Conservation (phyloP, 1,140 invertebrate genomes). For the Cecropterus lyciades region DNA sequence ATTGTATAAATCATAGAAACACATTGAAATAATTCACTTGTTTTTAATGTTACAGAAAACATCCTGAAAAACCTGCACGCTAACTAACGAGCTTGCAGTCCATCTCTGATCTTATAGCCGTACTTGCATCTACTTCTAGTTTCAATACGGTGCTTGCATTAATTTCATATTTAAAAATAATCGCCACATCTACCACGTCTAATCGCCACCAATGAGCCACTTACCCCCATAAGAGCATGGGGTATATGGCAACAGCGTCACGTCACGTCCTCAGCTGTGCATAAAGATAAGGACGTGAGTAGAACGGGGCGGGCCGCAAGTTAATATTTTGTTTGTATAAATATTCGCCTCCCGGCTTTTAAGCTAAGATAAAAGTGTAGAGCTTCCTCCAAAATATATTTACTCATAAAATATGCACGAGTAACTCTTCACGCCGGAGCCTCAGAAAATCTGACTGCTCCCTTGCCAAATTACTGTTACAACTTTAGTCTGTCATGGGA, state of each 20-base stretch:
- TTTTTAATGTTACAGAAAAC: too few relatives aligned
- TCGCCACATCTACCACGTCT: background rate
- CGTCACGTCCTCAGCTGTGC: slow-evolving; percentile 18
- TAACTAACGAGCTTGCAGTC: too few relatives aligned
- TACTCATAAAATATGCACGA: slow-evolving; percentile 39
- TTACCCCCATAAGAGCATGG: background rate
- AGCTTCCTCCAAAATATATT: slow-evolving; percentile 35
- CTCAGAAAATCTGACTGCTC: slow-evolving; percentile 27
- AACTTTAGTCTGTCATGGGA: slow-evolving; percentile 11
- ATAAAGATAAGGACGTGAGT: slow-evolving; percentile 12
- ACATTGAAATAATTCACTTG: too few relatives aligned
- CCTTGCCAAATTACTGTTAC: slow-evolving; percentile 27
- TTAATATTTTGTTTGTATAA: slow-evolving; percentile 28
- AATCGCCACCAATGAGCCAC: too few relatives aligned
- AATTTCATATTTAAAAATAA: too few relatives aligned
- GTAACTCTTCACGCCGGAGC: slow-evolving; percentile 16
- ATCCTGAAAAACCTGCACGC: too few relatives aligned
- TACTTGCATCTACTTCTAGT: too few relatives aligned
- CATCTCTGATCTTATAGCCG: too few relatives aligned
- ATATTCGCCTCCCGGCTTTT: slow-evolving; percentile 27
- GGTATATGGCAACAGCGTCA: background rate
- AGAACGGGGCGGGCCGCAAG: slow-evolving; percentile 10
- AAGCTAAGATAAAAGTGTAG: slow-evolving; percentile 35
- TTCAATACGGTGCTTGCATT: too few relatives aligned
- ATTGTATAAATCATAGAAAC: too few relatives aligned